These are phyloP conservation scores for Vanessa tameamea DNA, from an alignment of 1,140 invertebrate genomes.

Conservation along the genomic window DNA sequence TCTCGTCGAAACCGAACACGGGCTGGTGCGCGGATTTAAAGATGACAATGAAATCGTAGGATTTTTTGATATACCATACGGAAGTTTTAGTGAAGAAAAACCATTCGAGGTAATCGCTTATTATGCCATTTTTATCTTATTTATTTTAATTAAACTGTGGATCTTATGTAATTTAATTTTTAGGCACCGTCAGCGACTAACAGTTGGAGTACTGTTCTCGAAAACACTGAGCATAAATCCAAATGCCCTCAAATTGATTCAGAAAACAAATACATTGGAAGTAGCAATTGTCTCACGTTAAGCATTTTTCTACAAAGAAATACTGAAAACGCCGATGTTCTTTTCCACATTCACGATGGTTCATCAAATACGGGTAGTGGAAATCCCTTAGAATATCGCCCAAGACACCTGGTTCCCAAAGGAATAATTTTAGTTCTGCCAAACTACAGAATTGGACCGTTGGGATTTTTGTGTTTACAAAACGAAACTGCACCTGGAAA, in stretches of 20 bases:
- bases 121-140: not conserved
- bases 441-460: slow-evolving; percentile 64
- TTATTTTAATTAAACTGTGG: not conserved
- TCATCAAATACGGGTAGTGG: slow-evolving; percentile 55
- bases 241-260: slow-evolving; percentile 61
- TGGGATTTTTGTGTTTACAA: slow-evolving; percentile 64
- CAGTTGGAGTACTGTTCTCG: slow-evolving; percentile 70
- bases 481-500: slow-evolving; percentile 80
- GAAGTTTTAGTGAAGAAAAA: slow-evolving; percentile 29
- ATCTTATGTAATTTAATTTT: slow-evolving; percentile 39
- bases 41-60: slow-evolving; percentile 30
- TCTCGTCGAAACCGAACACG: slow-evolving; percentile 37
- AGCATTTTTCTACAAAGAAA: slow-evolving; percentile 52
- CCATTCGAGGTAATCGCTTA: slow-evolving; percentile 47
- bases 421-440: slow-evolving; percentile 62
- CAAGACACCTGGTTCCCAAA: slow-evolving; percentile 51
- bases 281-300: slow-evolving; percentile 57
- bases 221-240: slow-evolving; percentile 69
- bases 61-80: slow-evolving; percentile 50
- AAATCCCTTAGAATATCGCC: slow-evolving; percentile 51
- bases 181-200: slow-evolving; percentile 76
- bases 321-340: slow-evolving; percentile 45
- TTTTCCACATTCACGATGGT: slow-evolving; percentile 65
- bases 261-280: slow-evolving; percentile 37
- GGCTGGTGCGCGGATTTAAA: slow-evolving; percentile 38